Evolutionary conservation across 2,113 vertebrate species (phyloP).

Genomic region (Semnopithecus entellus): DNA sequence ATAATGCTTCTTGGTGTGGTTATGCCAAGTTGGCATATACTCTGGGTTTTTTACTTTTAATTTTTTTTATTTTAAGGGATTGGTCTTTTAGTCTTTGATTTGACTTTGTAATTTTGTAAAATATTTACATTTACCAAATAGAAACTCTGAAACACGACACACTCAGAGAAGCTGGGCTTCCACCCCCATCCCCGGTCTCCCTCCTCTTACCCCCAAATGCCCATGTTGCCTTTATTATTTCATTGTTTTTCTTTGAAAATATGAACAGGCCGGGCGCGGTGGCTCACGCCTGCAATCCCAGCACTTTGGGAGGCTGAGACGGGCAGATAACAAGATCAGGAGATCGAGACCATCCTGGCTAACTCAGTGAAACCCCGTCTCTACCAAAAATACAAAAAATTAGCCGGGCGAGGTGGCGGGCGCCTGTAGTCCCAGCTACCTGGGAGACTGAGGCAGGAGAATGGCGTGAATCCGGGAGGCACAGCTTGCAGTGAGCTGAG

Average conservation of each 20-base stretch:
- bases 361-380: too few species aligned
- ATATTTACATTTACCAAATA: background rate
- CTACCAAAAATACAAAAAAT: too few species aligned
- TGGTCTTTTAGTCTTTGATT: background rate
- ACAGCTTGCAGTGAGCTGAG: too few species aligned
- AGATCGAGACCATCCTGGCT: too few species aligned
- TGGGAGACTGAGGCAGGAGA: too few species aligned
- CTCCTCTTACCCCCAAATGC: background rate
- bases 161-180: background rate
- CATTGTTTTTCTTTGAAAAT: background rate
- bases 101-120: background rate
- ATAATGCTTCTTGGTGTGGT: background rate
- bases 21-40: background rate
- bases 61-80: background rate
- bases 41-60: background rate
- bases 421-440: too few species aligned
- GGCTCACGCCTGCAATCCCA: too few species aligned
- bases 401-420: rapidly evolving
- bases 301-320: too few species aligned
- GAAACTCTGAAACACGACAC: background rate
- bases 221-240: background rate
- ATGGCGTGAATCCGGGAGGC: rapidly evolving
- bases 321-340: too few species aligned
- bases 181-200: background rate
- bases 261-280: background rate